Base-by-base conservation (phyloP, 2,113 vertebrate genomes). In the Brachyhypopomus gauderio region DNA sequence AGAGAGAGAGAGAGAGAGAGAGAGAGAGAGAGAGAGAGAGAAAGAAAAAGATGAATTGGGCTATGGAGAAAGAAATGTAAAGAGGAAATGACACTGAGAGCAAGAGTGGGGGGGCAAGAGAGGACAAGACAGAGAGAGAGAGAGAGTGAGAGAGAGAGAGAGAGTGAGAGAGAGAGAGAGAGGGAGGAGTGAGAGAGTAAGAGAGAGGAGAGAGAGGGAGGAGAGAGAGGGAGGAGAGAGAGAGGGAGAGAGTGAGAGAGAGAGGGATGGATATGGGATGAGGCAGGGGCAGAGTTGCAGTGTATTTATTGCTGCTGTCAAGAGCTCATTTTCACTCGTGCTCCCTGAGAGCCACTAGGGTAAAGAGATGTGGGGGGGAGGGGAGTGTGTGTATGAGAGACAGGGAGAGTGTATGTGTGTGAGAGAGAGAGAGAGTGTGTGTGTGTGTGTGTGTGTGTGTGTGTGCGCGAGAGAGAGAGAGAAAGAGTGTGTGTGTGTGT, bases 271-370 rank as follows among this genome's bases (percentile, higher is more conserved):
- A 60, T 62, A 36, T 25, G 64, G 66, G 78, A 70, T 76, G 55
- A 82, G 81, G 58, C 22, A 60, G 56, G 45, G 77, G 62, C 71
- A 45, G 77, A 85, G 77, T 85, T 87, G 81, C 79, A 81, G 81
- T 87, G 87, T 83, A 87, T 89, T 81, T 85, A 87, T 85, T 85
- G 82, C 85, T 58, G 81, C 85, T 87, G 87, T 88, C 85, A 86
- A 85, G 85, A 84, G 79, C 86, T 88, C 83, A 56, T 88, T 89
- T 89, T 84, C 87, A 87, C 85, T 87, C 81, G 83, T 83, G 78
- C 78, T 83, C 87, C 83, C 77, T 79, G 80, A 84, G 82, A 84
- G 85, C 83, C 85, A 82, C 69, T 77, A 84, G 80, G 77, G 85
- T 81, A 82, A 72, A 83, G 78, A 83, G 77, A 87, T 84, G 75